Conservation (phyloP, 2,113 vertebrate genomes). For the Probosciger aterrimus region DNA sequence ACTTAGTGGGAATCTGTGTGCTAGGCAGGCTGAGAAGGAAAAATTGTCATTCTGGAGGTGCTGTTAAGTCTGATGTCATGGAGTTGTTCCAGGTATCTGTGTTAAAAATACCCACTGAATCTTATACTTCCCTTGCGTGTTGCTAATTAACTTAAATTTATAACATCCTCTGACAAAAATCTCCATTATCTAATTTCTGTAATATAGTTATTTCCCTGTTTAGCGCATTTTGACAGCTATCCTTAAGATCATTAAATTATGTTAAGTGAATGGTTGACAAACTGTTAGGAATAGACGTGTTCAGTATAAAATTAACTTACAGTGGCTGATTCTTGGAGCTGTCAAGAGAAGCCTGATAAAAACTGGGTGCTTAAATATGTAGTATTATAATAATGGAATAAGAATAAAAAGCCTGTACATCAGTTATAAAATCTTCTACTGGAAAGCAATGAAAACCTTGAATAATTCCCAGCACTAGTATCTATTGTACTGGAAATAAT, state of each 20-base stretch:
- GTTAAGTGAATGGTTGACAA: background rate
- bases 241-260: background rate
- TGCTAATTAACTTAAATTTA: background rate
- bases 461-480: background rate
- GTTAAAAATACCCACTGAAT: background rate
- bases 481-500: background rate
- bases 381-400: background rate
- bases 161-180: background rate
- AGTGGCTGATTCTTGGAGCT: background rate
- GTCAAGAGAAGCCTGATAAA: background rate
- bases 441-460: background rate
- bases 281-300: background rate
- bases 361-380: background rate
- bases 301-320: background rate
- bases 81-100: background rate
- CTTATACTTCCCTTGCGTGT: background rate
- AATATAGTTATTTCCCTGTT: background rate
- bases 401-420: background rate
- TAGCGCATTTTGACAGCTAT: background rate
- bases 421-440: background rate
- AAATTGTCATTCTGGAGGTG: background rate
- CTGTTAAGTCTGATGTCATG: background rate
- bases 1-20: background rate
- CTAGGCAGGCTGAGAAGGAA: background rate
- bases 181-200: background rate